Evolutionary conservation across 2,888 invertebrate genomes (phyloP), one percentile per base, ranked within the genome.

Genomic region (Junonia oenone): DNA sequence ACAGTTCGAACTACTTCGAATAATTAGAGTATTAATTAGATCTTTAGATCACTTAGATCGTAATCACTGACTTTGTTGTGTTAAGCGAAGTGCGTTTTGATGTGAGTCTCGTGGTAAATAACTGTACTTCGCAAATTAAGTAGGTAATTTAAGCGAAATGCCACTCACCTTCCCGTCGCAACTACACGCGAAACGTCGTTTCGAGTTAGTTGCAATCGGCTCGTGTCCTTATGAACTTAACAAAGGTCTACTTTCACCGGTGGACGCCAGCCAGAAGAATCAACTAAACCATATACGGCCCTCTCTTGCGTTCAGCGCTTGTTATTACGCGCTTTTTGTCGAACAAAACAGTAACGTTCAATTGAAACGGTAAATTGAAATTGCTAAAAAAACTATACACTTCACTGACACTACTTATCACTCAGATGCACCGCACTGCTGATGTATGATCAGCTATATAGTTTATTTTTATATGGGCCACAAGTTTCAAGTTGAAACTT

Each of bases 211-310:
- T 79, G 83, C 81, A 75, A 76, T 72, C 75, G 66, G 75, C 73
- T 78, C 70, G 81, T 84, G 87, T 88, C 89, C 89, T 89, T 89
- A 83, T 81, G 85, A 87, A 88, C 86, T 81, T 78, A 83, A 83
- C 83, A 83, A 87, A 87, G 88, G 85, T 88, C 79, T 85, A 89
- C 89, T 89, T 89, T 90, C 89, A 89, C 89, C 89, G 68, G 67
- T 69, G 69, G 72, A 74, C 76, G 78, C 68, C 78, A 75, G 78
- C 68, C 77, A 75, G 76, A 75, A 83, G 80, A 81, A 81, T 78
- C 80, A 79, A 79, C 76, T 72, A 71, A 66, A 78, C 81, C 83
- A 81, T 83, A 82, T 75, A 87, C 81, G 82, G 81, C 79, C 83
- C 83, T 83, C 79, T 71, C 66, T 71, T 70, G 74, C 78, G 78